Conservation (phyloP, 2,888 invertebrate genomes). For the Autographa pulchrina region DNA sequence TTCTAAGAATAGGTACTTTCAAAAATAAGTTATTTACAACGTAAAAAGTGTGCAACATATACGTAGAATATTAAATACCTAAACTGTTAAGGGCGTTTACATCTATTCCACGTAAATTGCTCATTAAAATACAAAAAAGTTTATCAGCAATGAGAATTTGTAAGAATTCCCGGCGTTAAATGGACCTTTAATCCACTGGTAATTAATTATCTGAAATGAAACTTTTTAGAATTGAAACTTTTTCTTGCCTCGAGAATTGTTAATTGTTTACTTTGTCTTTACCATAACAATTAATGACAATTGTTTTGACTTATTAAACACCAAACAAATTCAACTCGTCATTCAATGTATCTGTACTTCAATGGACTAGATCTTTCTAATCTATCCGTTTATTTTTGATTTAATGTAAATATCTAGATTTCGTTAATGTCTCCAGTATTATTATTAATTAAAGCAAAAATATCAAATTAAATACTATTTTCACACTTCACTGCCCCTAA, state of each 20-base stretch:
- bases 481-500: slow-evolving; percentile 34
- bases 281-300: not conserved
- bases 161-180: slow-evolving; percentile 17
- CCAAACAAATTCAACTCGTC: too few species aligned
- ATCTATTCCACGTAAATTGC: not conserved
- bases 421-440: too few species aligned
- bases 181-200: slow-evolving; percentile 42
- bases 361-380: too few species aligned
- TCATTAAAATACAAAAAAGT: slow-evolving; percentile 11
- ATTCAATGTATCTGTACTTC: too few species aligned
- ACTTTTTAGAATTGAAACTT: slow-evolving; percentile 49
- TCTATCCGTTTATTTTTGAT: too few species aligned
- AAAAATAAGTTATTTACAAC: not conserved
- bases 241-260: not conserved
- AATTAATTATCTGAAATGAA: slow-evolving; percentile 55
- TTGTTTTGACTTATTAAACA: not conserved
- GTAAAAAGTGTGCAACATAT: not conserved
- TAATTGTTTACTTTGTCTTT: not conserved
- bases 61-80: not conserved
- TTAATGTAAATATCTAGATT: too few species aligned
- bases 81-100: not conserved
- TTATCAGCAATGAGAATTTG: slow-evolving; percentile 12
- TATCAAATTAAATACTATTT: too few species aligned
- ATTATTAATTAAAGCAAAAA: too few species aligned
- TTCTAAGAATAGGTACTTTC: not conserved